These are phyloP conservation scores for Patiria pectinifera DNA, from an alignment of 53 echinoderm and acorn worm species.

Conservation along the genomic window DNA sequence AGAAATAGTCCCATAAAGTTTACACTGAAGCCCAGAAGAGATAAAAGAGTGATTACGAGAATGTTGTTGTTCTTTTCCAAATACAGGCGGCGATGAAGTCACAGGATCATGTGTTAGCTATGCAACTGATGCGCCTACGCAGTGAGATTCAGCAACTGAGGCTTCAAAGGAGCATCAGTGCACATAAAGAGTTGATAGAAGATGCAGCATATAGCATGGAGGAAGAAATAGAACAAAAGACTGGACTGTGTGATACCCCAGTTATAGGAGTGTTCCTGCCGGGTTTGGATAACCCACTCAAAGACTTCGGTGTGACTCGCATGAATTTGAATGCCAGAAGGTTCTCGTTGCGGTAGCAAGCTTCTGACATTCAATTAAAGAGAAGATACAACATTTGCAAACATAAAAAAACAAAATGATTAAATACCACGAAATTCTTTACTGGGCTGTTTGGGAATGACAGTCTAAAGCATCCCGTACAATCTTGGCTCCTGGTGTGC, in stretches of 20 bases:
- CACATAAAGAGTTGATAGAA: conserved; percentile 89
- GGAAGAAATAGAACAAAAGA: conserved; percentile 86
- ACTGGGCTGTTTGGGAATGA: too few species aligned
- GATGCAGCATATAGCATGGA: conserved; percentile 84
- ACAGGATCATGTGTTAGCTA: conserved; percentile 91
- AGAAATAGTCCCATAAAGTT: too few species aligned
- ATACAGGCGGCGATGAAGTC: conserved; percentile 87
- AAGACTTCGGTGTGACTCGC: conserved; percentile 89
- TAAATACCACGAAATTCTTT: too few species aligned
- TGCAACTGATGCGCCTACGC: conserved; percentile 89
- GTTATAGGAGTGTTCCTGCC: conserved; percentile 36
- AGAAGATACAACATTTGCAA: too few species aligned
- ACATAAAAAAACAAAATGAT: too few species aligned
- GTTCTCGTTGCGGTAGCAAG: conserved; percentile 71
- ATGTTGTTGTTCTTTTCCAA: conserved; percentile 4
- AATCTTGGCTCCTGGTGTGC: too few species aligned
- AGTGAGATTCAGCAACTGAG: conserved; percentile 86
- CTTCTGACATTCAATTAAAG: too few species aligned
- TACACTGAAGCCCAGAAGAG: too few species aligned
- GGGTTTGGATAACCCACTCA: conserved; percentile 75
- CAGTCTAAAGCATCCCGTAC: too few species aligned
- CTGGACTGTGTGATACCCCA: conserved; percentile 82
- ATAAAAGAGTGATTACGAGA: background rate
- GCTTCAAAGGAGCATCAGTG: conserved; percentile 85
- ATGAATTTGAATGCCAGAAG: conserved; percentile 92